Evolutionary conservation across 2,797 vertebrate species (phyloP).

Genomic region (Pangasius sanitwongsei): DNA sequence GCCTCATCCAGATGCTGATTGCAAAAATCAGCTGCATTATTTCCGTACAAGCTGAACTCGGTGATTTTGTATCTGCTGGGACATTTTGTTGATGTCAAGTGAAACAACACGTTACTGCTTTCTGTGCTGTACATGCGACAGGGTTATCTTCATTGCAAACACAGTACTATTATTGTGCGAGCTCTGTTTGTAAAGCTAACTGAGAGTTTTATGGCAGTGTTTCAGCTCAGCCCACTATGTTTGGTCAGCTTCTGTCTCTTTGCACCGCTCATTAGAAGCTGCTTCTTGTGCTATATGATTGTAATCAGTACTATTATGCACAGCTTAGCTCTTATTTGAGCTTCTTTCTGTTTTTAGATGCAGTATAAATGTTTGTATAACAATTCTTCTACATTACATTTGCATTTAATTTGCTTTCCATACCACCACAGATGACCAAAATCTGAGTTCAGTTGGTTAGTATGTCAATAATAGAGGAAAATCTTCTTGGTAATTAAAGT

Average conservation of each 20-base stretch:
- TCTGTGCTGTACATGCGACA: not conserved
- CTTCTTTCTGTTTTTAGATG: not conserved
- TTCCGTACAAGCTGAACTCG: slow-evolving; percentile 30
- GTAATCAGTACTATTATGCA: not conserved
- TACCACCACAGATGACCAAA: not conserved
- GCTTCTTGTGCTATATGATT: not conserved
- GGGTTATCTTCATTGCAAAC: not conserved
- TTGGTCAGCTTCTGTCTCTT: slow-evolving; percentile 8
- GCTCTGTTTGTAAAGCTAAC: slow-evolving; percentile 6
- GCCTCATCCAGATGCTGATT: slow-evolving; percentile 46
- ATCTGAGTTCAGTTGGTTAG: slow-evolving; percentile 27
- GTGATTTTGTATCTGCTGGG: slow-evolving; percentile 9
- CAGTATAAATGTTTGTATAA: too few species aligned
- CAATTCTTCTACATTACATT: not conserved
- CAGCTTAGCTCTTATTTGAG: not conserved
- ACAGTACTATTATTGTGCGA: not conserved
- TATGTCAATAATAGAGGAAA: slow-evolving; percentile 7
- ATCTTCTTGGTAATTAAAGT: slow-evolving; percentile 35
- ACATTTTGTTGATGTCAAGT: not conserved
- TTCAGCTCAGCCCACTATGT: not conserved
- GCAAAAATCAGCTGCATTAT: slow-evolving; percentile 44
- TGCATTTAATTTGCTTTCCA: not conserved
- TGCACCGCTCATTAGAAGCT: slow-evolving; percentile 1
- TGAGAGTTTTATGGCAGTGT: slow-evolving; percentile 5
- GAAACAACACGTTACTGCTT: slow-evolving; percentile 1